A percentile compares a stretch with the other conserved stretches of the same genome.
Conservation (phyloP, 2,888 invertebrate species). For the Zaprionus obscuricornis region DNA sequence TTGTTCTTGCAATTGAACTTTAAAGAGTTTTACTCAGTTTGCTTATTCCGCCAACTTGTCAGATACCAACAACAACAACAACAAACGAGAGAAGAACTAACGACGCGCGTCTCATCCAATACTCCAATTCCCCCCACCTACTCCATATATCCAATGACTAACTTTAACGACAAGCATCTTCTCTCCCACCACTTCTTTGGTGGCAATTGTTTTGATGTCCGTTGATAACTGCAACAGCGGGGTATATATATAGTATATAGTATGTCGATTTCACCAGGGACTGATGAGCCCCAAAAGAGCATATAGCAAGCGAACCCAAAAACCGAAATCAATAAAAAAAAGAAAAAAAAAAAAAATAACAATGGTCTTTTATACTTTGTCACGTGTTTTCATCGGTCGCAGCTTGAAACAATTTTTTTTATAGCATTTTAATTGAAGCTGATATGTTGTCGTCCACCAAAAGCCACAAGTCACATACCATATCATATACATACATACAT, state of each 20-base stretch:
- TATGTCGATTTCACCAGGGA: constrained; percentile 44
- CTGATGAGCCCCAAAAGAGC: constrained; percentile 33
- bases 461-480: no score
- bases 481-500: no score
- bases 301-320: not conserved
- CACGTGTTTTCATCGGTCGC: constrained; percentile 49
- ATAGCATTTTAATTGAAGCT: constrained; percentile 65
- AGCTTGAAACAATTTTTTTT: constrained; percentile 55
- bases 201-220: constrained; percentile 73
- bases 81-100: constrained; percentile 49
- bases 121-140: constrained; percentile 14
- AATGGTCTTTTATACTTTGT: constrained; percentile 66
- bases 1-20: constrained; percentile 73
- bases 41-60: constrained; percentile 65
- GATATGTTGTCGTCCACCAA: no score
- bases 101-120: constrained; percentile 35
- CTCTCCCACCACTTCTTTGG: constrained; percentile 45
- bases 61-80: constrained; percentile 52
- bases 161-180: constrained; percentile 27
- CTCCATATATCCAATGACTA: constrained; percentile 3
- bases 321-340: constrained; percentile 27
- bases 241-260: constrained; percentile 36
- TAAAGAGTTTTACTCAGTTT: constrained; percentile 36
- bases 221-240: constrained; percentile 66
- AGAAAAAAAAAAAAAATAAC: constrained; percentile 42